Conservation (phyloP, 2,888 invertebrate genomes). For the Branchellion lobata region DNA sequence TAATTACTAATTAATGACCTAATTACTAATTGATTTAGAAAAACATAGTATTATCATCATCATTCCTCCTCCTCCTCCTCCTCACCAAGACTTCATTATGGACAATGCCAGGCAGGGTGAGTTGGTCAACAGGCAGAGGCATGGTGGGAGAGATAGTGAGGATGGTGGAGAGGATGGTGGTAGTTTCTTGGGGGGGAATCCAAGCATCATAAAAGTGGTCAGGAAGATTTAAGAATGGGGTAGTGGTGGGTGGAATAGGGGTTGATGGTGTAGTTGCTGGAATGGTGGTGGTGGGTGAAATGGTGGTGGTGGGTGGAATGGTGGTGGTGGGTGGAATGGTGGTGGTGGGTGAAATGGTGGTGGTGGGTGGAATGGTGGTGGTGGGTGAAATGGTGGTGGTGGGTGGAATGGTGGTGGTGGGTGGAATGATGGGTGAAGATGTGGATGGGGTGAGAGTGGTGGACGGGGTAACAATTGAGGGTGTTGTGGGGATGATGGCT, state of each 20-base stretch:
- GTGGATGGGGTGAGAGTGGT: too few species aligned
- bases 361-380: not conserved
- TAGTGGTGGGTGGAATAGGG: slow-evolving; percentile 58
- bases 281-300: not conserved
- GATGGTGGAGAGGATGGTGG: slow-evolving; percentile 54
- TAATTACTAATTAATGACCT: too few species aligned
- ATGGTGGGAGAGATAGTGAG: slow-evolving; percentile 5
- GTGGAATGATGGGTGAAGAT: too few species aligned
- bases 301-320: not conserved
- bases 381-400: not conserved
- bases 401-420: not conserved
- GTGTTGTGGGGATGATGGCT: not conserved
- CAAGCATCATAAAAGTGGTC: slow-evolving; percentile 65
- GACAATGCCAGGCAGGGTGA: slow-evolving; percentile 82
- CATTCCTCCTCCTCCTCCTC: not conserved
- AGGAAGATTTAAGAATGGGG: slow-evolving; percentile 39
- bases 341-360: not conserved
- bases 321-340: not conserved
- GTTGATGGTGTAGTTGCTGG: slow-evolving; percentile 57
- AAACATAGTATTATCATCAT: not conserved
- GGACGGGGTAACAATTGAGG: too few species aligned
- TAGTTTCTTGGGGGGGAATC: slow-evolving; percentile 78
- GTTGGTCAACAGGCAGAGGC: slow-evolving; percentile 70
- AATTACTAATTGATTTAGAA: too few species aligned
- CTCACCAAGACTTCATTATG: slow-evolving; percentile 78